A percentile compares a stretch with the other conserved stretches of the same genome.
Conservation (phyloP, 1,140 invertebrate species). For the Nephila pilipes region DNA sequence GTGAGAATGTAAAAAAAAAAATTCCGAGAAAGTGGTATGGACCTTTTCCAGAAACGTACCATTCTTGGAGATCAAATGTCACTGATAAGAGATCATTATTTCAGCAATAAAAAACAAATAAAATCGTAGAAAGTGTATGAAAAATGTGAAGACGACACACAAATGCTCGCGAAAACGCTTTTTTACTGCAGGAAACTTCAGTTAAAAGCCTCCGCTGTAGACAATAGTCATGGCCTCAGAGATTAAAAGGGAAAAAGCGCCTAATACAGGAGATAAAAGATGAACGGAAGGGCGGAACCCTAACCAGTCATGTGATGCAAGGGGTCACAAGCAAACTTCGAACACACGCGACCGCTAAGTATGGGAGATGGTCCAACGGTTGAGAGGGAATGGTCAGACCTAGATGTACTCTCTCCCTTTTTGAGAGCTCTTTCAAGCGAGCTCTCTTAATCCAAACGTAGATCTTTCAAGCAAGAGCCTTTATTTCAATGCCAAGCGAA, state of each 20-base stretch:
- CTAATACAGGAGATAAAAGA: conserved; percentile 68
- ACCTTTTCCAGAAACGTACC: neutral
- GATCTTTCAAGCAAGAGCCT: no score
- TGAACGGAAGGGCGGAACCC: conserved; percentile 65
- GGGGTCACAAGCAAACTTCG: conserved; percentile 52
- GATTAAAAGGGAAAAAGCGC: conserved; percentile 47
- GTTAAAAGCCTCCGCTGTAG: conserved; percentile 42
- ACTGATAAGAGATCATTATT: conserved; percentile 53
- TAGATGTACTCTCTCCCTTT: neutral
- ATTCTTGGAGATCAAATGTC: conserved; percentile 44
- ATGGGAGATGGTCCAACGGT: neutral
- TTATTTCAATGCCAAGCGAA: no score
- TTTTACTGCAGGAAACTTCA: conserved; percentile 57
- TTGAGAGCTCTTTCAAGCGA: neutral
- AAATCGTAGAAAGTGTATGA: neutral
- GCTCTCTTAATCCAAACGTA: neutral
- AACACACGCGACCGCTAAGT: conserved; percentile 40
- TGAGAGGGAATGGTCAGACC: neutral
- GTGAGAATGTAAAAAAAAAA: neutral
- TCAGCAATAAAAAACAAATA: conserved; percentile 31
- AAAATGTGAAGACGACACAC: neutral
- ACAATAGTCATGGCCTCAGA: conserved; percentile 42
- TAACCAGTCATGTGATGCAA: conserved; percentile 58
- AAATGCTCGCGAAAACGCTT: conserved; percentile 25
- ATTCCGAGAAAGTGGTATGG: neutral